Evolutionary conservation across 2,888 invertebrate genomes (phyloP).

Genomic region (Phania funesta): DNA sequence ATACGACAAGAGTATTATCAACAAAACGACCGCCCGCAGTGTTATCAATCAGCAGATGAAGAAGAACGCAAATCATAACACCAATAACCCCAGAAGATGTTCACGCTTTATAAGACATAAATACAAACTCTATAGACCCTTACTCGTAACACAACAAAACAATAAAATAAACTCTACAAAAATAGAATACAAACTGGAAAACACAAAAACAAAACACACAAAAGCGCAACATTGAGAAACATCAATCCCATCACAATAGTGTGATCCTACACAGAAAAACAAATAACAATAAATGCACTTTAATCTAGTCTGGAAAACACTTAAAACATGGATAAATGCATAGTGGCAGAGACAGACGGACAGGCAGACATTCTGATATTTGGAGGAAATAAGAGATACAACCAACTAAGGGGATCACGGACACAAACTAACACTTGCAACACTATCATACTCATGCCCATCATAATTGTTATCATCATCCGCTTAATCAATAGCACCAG

Average conservation of each 20-base stretch:
- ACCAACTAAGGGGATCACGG: constrained; percentile 12
- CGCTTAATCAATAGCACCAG: background rate
- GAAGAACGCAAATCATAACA: constrained; percentile 12
- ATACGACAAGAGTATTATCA: constrained; percentile 31
- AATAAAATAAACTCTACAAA: constrained; percentile 18
- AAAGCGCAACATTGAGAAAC: constrained; percentile 33
- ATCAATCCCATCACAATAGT: constrained; percentile 4
- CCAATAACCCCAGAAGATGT: constrained; percentile 50
- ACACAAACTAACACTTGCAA: background rate
- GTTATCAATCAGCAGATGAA: constrained; percentile 72
- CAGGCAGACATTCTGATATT: background rate
- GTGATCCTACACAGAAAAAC: constrained; percentile 21
- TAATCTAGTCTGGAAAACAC: constrained; percentile 26
- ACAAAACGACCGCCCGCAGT: constrained; percentile 72
- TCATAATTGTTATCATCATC: background rate
- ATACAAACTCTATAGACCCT: constrained; percentile 16
- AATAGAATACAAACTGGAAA: background rate
- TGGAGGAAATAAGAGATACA: background rate
- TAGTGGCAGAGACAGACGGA: background rate
- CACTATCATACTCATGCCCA: background rate
- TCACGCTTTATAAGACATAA: constrained; percentile 47
- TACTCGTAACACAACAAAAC: background rate
- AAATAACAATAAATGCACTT: background rate
- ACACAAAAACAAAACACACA: too few relatives aligned
- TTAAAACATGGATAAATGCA: background rate